Evolutionary conservation across 2,888 invertebrate genomes (phyloP).

Genomic region (Molanna angustata): DNA sequence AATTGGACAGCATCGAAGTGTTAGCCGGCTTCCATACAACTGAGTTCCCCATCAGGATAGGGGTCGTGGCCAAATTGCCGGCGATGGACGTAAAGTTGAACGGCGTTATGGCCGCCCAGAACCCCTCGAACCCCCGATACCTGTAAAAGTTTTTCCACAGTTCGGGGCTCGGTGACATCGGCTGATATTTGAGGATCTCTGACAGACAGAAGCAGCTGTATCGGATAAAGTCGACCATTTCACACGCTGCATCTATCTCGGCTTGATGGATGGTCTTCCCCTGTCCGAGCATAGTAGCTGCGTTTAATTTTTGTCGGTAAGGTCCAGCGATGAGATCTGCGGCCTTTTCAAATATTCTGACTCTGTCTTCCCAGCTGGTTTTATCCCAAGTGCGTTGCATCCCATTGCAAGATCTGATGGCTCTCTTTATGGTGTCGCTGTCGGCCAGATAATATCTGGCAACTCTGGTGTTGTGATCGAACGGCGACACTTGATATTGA

Average conservation of each 20-base stretch:
- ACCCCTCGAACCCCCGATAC: conserved; percentile 97
- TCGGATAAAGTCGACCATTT: too few species aligned
- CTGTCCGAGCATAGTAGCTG: conserved; percentile 75
- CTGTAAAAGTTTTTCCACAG: too few species aligned
- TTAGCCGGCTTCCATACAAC: conserved; percentile 99
- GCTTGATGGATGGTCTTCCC: background rate
- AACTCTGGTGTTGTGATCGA: conserved; percentile 83
- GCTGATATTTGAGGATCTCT: too few species aligned
- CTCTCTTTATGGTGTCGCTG: conserved; percentile 75
- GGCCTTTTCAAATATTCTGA: conserved; percentile 80
- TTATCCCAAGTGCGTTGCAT: conserved; percentile 87
- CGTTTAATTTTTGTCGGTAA: conserved; percentile 86
- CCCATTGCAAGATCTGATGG: conserved; percentile 75
- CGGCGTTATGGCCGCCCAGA: conserved; percentile 96
- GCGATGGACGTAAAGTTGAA: conserved; percentile 99
- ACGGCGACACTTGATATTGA: conserved; percentile 83
- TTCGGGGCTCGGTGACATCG: too few species aligned
- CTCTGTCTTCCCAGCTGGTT: conserved; percentile 74
- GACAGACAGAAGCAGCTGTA: too few species aligned
- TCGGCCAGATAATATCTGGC: conserved; percentile 90
- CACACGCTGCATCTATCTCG: too few species aligned
- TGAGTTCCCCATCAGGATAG: conserved; percentile 90
- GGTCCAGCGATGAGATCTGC: conserved; percentile 86
- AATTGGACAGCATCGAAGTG: conserved; percentile 93
- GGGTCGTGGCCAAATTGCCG: conserved; percentile 90